phyloP scores from a whole-genome alignment of 2,888 invertebrate genomes.

The Tolmerus cingulatus region DNA sequence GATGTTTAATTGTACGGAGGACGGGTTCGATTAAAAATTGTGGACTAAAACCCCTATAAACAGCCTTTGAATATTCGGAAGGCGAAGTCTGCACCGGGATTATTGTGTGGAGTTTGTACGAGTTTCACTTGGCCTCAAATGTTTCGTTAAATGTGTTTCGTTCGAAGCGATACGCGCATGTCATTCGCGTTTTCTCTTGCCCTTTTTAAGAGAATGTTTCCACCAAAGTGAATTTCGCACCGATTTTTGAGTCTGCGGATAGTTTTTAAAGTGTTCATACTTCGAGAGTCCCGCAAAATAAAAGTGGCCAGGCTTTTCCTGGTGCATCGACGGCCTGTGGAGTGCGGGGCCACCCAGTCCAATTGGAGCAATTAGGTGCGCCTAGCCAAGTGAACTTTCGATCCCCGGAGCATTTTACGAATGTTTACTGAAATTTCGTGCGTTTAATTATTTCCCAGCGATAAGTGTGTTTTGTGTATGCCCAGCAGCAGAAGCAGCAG shows the following conservation, averaged over 20 bases:
- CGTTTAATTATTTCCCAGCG: not conserved
- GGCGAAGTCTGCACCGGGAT: not conserved
- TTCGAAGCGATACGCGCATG: slow-evolving; percentile 30
- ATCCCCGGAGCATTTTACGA: not conserved
- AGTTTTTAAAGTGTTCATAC: not conserved
- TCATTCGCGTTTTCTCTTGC: slow-evolving; percentile 21
- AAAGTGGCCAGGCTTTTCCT: not conserved
- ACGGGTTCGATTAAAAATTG: not conserved
- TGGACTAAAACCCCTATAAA: not conserved
- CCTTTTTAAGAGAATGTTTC: not conserved
- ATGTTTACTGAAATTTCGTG: slow-evolving; percentile 26
- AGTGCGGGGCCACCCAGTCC: not conserved
- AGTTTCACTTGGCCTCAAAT: not conserved
- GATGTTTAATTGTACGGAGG: slow-evolving; percentile 51
- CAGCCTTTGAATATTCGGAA: not conserved
- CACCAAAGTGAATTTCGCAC: not conserved
- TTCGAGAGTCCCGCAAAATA: not conserved
- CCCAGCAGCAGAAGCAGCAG: not conserved
- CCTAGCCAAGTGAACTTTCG: slow-evolving; percentile 16
- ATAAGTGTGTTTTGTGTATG: slow-evolving; percentile 16
- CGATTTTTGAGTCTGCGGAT: not conserved
- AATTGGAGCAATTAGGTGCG: not conserved
- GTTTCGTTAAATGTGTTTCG: not conserved
- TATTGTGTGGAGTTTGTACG: not conserved
- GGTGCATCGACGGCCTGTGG: not conserved